phyloP scores from a whole-genome alignment of 2,888 invertebrate species.

The Clostera curtula region DNA sequence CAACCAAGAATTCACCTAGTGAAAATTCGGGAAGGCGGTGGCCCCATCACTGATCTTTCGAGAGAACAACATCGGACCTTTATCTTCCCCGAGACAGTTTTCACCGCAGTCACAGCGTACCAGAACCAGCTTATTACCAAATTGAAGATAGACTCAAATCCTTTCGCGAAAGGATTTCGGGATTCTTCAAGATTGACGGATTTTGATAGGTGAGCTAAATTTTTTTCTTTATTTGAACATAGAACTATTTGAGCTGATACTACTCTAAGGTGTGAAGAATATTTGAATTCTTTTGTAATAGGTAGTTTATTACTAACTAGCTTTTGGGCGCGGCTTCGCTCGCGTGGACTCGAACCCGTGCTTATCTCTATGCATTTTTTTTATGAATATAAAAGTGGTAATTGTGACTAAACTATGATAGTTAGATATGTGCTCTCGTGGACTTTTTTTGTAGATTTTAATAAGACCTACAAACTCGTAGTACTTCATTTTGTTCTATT shows the following conservation, averaged over 20 bases:
- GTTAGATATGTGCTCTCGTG: too few species aligned
- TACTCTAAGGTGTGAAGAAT: too few species aligned
- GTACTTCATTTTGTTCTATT: too few species aligned
- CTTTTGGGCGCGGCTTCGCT: too few species aligned
- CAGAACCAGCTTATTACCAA: conserved; percentile 99
- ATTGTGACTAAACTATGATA: too few species aligned
- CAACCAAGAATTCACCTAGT: conserved; percentile 98
- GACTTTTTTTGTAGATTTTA: too few species aligned
- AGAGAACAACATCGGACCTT: conserved; percentile 95
- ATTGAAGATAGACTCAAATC: conserved; percentile 98
- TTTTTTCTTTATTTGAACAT: conserved; percentile 1
- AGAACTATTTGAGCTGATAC: background rate
- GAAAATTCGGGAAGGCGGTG: conserved; percentile 75
- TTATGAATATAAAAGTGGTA: too few species aligned
- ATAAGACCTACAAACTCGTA: too few species aligned
- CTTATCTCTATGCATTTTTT: too few species aligned
- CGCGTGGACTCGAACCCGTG: too few species aligned
- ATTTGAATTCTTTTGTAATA: too few species aligned
- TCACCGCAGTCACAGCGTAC: conserved; percentile 99
- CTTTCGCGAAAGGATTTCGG: conserved; percentile 97
- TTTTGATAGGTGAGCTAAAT: conserved; percentile 83
- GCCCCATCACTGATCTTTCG: conserved; percentile 90
- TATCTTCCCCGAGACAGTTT: conserved; percentile 97
- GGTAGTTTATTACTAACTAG: too few species aligned
- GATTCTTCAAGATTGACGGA: conserved; percentile 96